Base-by-base conservation (phyloP, 1,140 invertebrate species). In the Drosophila sechellia region DNA sequence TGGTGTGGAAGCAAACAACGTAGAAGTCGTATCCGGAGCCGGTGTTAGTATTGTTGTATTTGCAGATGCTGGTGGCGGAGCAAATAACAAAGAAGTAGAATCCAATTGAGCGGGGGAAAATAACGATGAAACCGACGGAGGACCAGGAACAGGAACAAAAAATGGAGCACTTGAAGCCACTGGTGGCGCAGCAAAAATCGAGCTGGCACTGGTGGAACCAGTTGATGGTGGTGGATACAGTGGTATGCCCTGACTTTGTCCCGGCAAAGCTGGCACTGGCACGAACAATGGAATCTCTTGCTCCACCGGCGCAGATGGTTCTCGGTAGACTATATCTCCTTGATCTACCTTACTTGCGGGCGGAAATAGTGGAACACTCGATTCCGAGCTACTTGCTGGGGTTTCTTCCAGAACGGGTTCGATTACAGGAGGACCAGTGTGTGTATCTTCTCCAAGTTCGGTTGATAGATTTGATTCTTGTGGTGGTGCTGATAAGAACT, bases 251-350 rank as follows among this genome's bases (percentile, higher is more conserved):
- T 59, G 50, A 20, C 10, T 42, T 17, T 54, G 42, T 27, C 55
- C 63, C 10, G 52, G 43, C 48, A 31, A 31, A 5, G 43, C 13
- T 13, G 81, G 78, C 4, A 78, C 81, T 6, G 83, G 81, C 34
- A 85, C 83, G 49, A 83, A 87, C 22, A 85, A 22, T 37, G 78
- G 52, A 25, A 17, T 17, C 6, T 72, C 48, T 20, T 12, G 11
- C 13, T 63, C 34, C 5, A 37, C 34, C 17, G 46, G 34, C 12
- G 34, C 61, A 10, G 71, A 34, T 13, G 56, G 48, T 22, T 34
- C 12, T 5, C 35, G 13, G 6, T 4, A 55, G 8, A 39, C n/a
- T 5, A 13, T 2, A 20, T 4, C 12, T 34, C 5, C 54, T 31
- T 22, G 64, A 20, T 73, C 34, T 37, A 27, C 25, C 20, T 61